Evolutionary conservation across 1,140 invertebrate genomes (phyloP), one percentile per base, ranked within the genome.

Genomic region (Cyclargus thomasi): DNA sequence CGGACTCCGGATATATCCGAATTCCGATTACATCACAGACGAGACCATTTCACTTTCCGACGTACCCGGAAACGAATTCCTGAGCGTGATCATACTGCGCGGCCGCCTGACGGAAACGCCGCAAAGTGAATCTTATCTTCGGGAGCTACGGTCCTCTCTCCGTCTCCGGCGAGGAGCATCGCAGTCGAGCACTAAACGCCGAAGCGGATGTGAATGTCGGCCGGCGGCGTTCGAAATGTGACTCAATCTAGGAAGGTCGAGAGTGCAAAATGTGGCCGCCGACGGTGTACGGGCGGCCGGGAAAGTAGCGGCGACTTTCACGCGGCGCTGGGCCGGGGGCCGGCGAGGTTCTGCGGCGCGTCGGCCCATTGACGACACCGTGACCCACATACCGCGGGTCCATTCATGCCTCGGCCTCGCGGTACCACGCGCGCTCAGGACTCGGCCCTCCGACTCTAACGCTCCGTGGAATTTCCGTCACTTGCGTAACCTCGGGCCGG

Each of bases 11-110:
- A 90, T 84, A 88, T 80, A 90, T 90, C 86, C 88, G 83, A 88
- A 90, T 90, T 90, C 86, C 88, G 85, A 88, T 90, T 90, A 86
- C 88, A 88, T 90, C 85, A 90, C 82, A 82, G 88, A 88, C 86
- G 83, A 86, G 85, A 83, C 86, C 85, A 88, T 90, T 90, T 90
- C 88, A 90, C 88, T 90, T 88, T 90, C 83, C 86, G 86, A 86
- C 82, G 82, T 86, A 90, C 88, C 88, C 88, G 88, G 88, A 88
- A 90, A 84, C 88, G 86, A 90, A 90, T 90, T 88, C 88, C 88
- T 88, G 83, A 88, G 86, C 82, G 78, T 76, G 83, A 85, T 85
- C 85, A 88, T 90, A 90, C 84, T 70, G 86, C 81, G 78, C 86
- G 79, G 77, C 77, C 80, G 73, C 85, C 82, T 77, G 66, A 36